These are phyloP conservation scores for Fundulus diaphanus DNA, from an alignment of 2,797 vertebrate genomes.

Conservation along the genomic window DNA sequence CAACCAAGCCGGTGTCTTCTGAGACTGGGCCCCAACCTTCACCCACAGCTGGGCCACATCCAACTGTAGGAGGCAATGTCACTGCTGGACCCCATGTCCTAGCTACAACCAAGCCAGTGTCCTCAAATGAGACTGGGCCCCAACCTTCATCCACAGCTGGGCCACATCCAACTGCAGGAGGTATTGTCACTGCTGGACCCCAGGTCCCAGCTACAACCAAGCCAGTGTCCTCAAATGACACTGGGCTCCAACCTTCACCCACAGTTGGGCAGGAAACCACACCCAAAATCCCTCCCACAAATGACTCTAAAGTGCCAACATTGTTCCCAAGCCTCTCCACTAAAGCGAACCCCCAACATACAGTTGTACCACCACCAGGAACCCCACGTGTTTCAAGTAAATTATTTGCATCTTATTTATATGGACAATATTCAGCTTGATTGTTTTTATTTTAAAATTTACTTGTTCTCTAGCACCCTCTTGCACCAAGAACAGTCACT, in stretches of 20 bases:
- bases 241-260: neutral
- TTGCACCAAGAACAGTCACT: constrained; percentile 82
- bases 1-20: too few species aligned
- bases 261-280: too few species aligned
- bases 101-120: too few species aligned
- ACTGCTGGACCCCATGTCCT: too few species aligned
- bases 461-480: constrained; percentile 69
- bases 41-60: too few species aligned
- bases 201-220: neutral
- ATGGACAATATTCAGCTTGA: neutral
- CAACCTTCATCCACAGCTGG: neutral
- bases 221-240: neutral
- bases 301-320: too few species aligned
- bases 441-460: neutral
- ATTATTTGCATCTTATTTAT: neutral
- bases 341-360: neutral
- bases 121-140: neutral
- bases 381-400: neutral
- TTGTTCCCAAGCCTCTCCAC: neutral
- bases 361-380: neutral
- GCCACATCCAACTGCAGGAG: too few species aligned
- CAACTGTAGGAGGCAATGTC: too few species aligned
- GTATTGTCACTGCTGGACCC: too few species aligned
- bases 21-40: too few species aligned
- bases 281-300: neutral